Percentiles rank a stretch among this genome's conserved stretches.
phyloP scores from a whole-genome alignment of 2,113 vertebrate genomes.

The Lipophrys pholis region DNA sequence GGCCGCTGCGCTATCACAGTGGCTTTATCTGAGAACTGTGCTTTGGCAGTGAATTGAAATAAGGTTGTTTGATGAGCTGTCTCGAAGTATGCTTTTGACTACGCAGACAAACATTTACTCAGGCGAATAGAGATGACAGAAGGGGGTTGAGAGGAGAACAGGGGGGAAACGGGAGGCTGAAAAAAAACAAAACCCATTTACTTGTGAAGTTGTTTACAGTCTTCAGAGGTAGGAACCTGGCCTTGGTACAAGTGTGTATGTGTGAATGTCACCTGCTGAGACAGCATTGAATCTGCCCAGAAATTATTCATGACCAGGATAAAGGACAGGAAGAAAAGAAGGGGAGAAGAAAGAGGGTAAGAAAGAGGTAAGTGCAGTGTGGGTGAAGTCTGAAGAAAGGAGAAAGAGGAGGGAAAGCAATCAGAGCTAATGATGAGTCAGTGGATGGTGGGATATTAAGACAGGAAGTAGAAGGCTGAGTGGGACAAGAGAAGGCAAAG shows the following conservation, averaged over 20 bases:
- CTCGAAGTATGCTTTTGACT: conserved; percentile 14
- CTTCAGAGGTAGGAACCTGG: not conserved
- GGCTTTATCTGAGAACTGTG: conserved; percentile 1
- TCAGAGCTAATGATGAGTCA: conserved; percentile 8
- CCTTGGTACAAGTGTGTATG: conserved; percentile 21
- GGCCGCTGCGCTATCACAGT: not conserved
- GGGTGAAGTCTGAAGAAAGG: conserved; percentile 22
- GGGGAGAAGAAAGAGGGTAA: conserved; percentile 33
- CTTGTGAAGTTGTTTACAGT: conserved; percentile 50
- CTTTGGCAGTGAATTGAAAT: conserved; percentile 31
- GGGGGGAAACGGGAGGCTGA: conserved; percentile 7
- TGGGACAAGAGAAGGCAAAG: not conserved
- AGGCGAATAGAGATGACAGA: conserved; percentile 24
- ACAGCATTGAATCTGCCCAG: conserved; percentile 27
- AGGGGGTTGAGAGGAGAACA: conserved; percentile 20
- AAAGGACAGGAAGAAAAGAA: conserved; percentile 39
- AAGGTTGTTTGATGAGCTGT: conserved; percentile 41
- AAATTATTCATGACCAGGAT: conserved; percentile 62
- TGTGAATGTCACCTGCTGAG: conserved; percentile 53
- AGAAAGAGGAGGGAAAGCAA: not conserved
- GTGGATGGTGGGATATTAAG: conserved; percentile 17
- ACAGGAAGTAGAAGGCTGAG: not conserved
- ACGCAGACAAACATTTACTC: conserved; percentile 58
- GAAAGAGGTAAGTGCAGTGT: not conserved
- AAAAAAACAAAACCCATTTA: conserved; percentile 13